These are phyloP conservation scores for Eupithecia tripunctaria DNA, from an alignment of 2,888 invertebrate genomes.

Conservation along the genomic window DNA sequence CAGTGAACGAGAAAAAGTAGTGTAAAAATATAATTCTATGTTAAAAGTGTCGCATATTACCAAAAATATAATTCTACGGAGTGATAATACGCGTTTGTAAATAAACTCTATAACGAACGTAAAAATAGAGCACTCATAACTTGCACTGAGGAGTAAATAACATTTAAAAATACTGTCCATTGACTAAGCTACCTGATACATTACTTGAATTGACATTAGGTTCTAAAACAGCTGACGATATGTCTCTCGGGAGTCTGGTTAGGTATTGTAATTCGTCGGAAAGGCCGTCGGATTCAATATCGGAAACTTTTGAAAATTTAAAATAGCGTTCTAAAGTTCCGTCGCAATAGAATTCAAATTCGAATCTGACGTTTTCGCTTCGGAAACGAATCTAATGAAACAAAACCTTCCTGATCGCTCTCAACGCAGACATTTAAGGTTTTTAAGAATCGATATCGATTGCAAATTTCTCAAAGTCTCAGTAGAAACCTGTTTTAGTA, in stretches of 20 bases:
- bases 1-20: neutral
- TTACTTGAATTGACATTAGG: slow-evolving; percentile 30
- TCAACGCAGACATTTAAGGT: neutral
- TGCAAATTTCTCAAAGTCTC: neutral
- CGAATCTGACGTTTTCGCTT: too few species aligned
- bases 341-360: too few species aligned
- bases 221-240: slow-evolving; percentile 15
- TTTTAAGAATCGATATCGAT: neutral
- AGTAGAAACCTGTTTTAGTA: slow-evolving; percentile 25
- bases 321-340: too few species aligned
- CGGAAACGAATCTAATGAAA: too few species aligned
- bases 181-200: slow-evolving; percentile 28
- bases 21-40: slow-evolving; percentile 11
- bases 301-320: too few species aligned
- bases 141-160: slow-evolving; percentile 32
- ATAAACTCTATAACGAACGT: slow-evolving; percentile 27
- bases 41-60: neutral
- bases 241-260: too few species aligned
- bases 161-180: slow-evolving; percentile 33
- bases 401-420: neutral
- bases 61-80: slow-evolving; percentile 12
- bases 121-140: slow-evolving; percentile 23
- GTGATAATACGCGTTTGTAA: slow-evolving; percentile 21
- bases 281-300: too few species aligned
- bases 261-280: too few species aligned